Conservation (phyloP, 2,797 vertebrate genomes). For the Craterocephalus amniculus region DNA sequence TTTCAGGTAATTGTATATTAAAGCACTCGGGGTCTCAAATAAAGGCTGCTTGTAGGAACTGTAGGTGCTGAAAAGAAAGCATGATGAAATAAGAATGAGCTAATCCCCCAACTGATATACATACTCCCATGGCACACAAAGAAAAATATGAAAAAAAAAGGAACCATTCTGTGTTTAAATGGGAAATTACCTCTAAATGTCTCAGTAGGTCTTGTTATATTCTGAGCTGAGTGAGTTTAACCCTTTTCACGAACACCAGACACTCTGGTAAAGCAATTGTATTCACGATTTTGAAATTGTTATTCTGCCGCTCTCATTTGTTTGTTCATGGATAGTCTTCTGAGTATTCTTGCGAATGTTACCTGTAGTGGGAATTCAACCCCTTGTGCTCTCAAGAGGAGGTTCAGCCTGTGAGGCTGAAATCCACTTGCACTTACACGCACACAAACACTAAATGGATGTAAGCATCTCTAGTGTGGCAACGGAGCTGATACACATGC, state of each 20-base stretch:
- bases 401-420: slow-evolving; percentile 4
- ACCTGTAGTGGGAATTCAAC: slow-evolving; percentile 45
- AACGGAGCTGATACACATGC: slow-evolving; percentile 41
- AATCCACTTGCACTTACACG: background rate
- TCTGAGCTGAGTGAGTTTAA: background rate
- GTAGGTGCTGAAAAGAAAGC: slow-evolving; percentile 7
- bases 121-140: background rate
- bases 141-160: background rate
- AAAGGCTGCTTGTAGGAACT: slow-evolving; percentile 1
- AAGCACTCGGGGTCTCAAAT: slow-evolving; percentile 10
- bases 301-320: slow-evolving; percentile 12
- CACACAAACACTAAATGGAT: slow-evolving; percentile 17
- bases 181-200: background rate
- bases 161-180: background rate
- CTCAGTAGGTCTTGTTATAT: background rate
- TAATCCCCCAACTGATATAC: slow-evolving; percentile 13
- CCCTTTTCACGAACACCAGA: background rate
- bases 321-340: slow-evolving; percentile 36
- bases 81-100: slow-evolving; percentile 37
- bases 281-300: slow-evolving; percentile 10
- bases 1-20: background rate
- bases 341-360: slow-evolving; percentile 26
- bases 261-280: background rate
- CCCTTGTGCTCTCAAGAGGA: slow-evolving; percentile 26
- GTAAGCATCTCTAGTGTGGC: slow-evolving; percentile 43